Base-by-base conservation (phyloP, 2,888 invertebrate species). In the Iphiclides podalirius region DNA sequence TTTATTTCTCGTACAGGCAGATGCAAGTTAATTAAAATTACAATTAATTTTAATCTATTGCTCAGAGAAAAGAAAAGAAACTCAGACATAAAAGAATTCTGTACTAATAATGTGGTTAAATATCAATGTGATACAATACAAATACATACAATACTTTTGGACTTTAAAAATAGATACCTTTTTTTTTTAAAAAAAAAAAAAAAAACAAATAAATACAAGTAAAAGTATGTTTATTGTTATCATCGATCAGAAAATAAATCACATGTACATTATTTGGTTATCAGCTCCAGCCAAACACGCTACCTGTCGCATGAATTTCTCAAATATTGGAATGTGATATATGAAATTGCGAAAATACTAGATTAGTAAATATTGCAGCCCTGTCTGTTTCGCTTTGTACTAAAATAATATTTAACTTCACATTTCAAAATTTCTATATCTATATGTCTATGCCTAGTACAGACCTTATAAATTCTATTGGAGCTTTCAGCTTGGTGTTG, bases 231-330 rank as follows among this genome's bases (percentile, higher is more conserved):
- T 79, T 80, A 81, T 79, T 82, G 60, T 70, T 70, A 71, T 68
- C 70, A 69, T 64, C 69, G 66, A 72, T 75, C 70, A 70, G 75
- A 82, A 79, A 82, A 78, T 75, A 78, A 77, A 75, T 74, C 75
- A 79, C 73, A 78, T 77, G 70, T 72, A 60, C 69, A 65, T 60
- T 81, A 80, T 85, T 85, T 86, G 86, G 84, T 82, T 79, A 72
- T 74, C 75, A 79, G 80, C 81, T 77, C 72, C 65, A 76, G 75
- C 75, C 70, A 68, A 78, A 73, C 69, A 61, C 66, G 63, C 59
- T 60, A 58, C 57, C 60, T 58, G 58, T 58, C 59, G 63, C 63
- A 64, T 68, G 65, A 55, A 64, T 42, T 66, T 54, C 68, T 64
- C 67, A 69, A 67, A 56, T 54, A 68, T 69, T 85, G 84, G 85